A percentile compares a stretch with the other conserved stretches of the same genome.
phyloP scores from a whole-genome alignment of 2,888 invertebrate genomes.

The Spisula solida region DNA sequence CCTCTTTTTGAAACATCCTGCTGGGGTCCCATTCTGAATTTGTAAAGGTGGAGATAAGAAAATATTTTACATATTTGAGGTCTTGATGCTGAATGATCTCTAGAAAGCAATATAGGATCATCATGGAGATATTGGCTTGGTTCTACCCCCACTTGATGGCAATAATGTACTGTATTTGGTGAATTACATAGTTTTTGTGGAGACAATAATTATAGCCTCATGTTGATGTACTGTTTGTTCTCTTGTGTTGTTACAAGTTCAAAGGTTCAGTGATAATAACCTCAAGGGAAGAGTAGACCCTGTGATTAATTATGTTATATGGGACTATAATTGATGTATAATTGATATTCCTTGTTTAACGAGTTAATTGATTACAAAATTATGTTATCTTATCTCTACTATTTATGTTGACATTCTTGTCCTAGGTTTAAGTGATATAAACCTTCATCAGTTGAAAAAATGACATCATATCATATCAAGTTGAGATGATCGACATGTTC shows the following conservation, averaged over 20 bases:
- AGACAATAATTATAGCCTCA: too few species aligned
- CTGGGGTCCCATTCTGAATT: too few species aligned
- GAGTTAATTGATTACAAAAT: neutral
- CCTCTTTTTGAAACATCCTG: too few species aligned
- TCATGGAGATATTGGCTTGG: too few species aligned
- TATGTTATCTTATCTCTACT: neutral
- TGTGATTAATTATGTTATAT: neutral
- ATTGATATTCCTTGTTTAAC: neutral
- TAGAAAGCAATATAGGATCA: too few species aligned
- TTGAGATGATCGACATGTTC: neutral
- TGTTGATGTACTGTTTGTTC: too few species aligned
- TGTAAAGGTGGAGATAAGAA: too few species aligned
- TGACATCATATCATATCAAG: constrained; percentile 2
- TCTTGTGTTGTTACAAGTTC: neutral
- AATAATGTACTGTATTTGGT: too few species aligned
- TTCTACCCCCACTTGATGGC: too few species aligned
- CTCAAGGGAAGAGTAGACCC: neutral
- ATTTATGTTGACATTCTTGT: constrained; percentile 14
- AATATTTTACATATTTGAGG: too few species aligned
- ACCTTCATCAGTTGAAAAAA: neutral
- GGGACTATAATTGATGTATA: constrained; percentile 1
- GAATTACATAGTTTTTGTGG: too few species aligned
- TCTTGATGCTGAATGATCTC: too few species aligned
- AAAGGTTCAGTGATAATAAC: constrained; percentile 1
- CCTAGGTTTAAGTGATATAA: neutral